A percentile compares a stretch with the other conserved stretches of the same genome.
Evolutionary conservation across 2,888 invertebrate species (phyloP).

Genomic region (Perithous albicinctus): DNA sequence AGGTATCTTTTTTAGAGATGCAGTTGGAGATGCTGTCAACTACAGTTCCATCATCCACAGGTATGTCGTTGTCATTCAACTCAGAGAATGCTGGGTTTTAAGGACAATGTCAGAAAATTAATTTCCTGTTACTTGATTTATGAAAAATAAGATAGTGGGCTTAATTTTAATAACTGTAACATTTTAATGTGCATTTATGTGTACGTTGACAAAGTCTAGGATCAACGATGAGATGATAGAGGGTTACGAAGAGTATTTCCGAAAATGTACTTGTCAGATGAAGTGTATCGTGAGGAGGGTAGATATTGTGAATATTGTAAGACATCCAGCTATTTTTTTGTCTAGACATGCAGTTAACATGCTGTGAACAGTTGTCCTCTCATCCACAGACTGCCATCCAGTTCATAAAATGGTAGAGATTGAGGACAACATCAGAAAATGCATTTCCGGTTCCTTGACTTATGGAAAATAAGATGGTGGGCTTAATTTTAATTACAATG

Average conservation of each 20-base stretch:
- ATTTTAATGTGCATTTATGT: neutral
- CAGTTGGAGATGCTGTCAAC: no score
- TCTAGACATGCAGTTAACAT: no score
- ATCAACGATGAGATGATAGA: conserved; percentile 54
- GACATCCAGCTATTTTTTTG: no score
- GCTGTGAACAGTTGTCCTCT: no score
- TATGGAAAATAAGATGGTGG: neutral
- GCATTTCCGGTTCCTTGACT: conserved; percentile 37
- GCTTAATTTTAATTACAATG: neutral
- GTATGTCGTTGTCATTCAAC: conserved; percentile 34
- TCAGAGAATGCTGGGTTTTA: neutral
- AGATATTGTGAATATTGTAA: no score
- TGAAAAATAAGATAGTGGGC: neutral
- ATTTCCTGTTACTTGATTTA: no score
- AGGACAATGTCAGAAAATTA: no score
- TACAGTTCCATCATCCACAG: conserved; percentile 3
- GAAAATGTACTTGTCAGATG: conserved; percentile 81
- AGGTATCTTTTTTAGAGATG: no score
- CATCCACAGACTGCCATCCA: no score
- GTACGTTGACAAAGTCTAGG: conserved; percentile 23
- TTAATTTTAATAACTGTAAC: neutral
- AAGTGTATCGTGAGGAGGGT: conserved; percentile 83
- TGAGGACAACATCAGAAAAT: neutral
- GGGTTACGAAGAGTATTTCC: conserved; percentile 59
- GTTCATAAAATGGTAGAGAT: neutral